phyloP scores from a whole-genome alignment of 92 coral and sea anemone genomes.

The Galaxea fascicularis region DNA sequence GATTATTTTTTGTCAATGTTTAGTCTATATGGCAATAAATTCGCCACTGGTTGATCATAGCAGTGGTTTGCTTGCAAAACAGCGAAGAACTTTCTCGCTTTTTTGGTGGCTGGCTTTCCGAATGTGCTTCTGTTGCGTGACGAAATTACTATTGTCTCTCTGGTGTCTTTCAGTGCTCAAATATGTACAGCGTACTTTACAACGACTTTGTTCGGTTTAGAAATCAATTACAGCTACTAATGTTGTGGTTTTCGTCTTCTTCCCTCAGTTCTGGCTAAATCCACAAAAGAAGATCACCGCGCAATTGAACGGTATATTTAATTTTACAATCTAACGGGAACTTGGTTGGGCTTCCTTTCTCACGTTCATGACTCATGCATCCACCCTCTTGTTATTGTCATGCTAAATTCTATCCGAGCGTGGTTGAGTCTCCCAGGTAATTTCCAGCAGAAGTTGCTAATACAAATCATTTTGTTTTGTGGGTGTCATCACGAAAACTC shows the following conservation, averaged over 20 bases:
- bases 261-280: slow-evolving; percentile 88
- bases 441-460: background rate
- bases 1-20: slow-evolving; percentile 10
- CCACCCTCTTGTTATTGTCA: slow-evolving; percentile 15
- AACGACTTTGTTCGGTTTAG: background rate
- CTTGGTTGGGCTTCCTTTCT: slow-evolving; percentile 11
- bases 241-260: slow-evolving; percentile 22
- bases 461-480: background rate
- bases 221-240: background rate
- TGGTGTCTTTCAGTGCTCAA: too few relatives aligned
- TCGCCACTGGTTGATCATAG: background rate
- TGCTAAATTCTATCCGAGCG: background rate
- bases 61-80: background rate
- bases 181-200: background rate
- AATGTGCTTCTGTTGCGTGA: slow-evolving; percentile 10
- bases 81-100: slow-evolving; percentile 15
- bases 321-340: background rate
- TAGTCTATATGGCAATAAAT: slow-evolving; percentile 13
- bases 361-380: background rate
- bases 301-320: slow-evolving; percentile 87
- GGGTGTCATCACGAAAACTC: background rate
- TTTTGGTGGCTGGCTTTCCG: background rate
- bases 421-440: background rate
- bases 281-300: slow-evolving; percentile 92
- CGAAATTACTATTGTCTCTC: too few relatives aligned